phyloP scores from a whole-genome alignment of 1,140 invertebrate genomes.

The Cherax quadricarinatus region DNA sequence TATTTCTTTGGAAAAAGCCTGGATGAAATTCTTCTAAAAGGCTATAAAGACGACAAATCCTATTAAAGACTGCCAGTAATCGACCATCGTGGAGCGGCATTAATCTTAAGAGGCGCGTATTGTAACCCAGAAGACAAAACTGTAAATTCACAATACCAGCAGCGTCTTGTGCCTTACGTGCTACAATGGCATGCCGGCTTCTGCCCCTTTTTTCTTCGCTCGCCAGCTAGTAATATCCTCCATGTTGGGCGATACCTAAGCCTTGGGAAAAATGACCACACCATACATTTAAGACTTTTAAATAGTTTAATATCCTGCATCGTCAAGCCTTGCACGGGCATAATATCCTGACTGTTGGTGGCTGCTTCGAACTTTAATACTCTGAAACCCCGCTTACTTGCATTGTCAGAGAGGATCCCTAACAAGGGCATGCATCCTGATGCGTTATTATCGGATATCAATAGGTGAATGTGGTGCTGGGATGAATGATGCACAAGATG shows the following conservation, averaged over 20 bases:
- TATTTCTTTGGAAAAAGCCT: not conserved
- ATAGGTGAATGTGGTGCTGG: not conserved
- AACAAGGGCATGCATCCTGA: not conserved
- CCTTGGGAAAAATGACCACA: slow-evolving; percentile 37
- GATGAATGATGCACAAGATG: not conserved
- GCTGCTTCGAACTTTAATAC: slow-evolving; percentile 48
- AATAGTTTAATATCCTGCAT: slow-evolving; percentile 64
- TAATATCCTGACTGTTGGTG: slow-evolving; percentile 61
- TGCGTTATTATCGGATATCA: not conserved
- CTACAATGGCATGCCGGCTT: not conserved
- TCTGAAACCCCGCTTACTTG: slow-evolving; percentile 17
- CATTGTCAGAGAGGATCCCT: not conserved
- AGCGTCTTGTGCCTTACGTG: not conserved
- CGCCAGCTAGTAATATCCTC: slow-evolving; percentile 58
- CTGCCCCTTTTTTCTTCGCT: slow-evolving; percentile 14
- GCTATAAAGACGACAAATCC: not conserved
- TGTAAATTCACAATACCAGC: not conserved
- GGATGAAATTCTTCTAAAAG: not conserved
- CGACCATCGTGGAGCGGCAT: not conserved
- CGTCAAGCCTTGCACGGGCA: slow-evolving; percentile 51
- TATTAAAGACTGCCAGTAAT: not conserved
- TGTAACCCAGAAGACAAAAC: not conserved
- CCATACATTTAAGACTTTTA: slow-evolving; percentile 70
- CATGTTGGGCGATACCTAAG: slow-evolving; percentile 48
- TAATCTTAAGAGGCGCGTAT: not conserved